Conservation (phyloP, 2,113 vertebrate species). For the Callaeas wilsoni region DNA sequence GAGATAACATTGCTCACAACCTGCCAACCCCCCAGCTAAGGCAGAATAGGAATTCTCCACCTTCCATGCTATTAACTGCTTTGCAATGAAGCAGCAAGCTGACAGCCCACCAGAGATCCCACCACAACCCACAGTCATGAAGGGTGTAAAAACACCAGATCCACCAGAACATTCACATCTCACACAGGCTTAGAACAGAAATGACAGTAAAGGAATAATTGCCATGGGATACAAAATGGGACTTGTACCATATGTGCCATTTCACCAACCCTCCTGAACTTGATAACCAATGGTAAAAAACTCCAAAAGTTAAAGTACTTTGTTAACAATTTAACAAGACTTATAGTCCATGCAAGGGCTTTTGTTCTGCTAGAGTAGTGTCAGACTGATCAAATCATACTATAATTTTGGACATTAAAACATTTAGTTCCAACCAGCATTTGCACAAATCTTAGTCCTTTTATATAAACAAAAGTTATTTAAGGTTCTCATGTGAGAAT, state of each 20-base stretch:
- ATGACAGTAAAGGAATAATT: neutral
- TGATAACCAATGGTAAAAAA: neutral
- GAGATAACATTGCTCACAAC: rapidly evolving
- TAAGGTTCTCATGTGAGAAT: neutral
- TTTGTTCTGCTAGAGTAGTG: neutral
- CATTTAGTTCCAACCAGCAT: neutral
- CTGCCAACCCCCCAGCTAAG: neutral
- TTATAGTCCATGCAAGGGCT: neutral
- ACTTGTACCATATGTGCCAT: neutral
- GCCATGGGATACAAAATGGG: neutral
- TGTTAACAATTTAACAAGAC: neutral
- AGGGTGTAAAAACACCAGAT: neutral
- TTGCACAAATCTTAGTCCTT: neutral
- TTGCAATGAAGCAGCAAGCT: neutral
- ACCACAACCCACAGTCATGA: neutral
- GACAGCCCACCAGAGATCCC: neutral
- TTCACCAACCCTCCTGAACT: neutral
- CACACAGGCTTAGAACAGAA: neutral
- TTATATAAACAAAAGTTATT: neutral
- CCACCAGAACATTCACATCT: neutral
- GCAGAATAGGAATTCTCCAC: neutral
- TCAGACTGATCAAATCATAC: neutral
- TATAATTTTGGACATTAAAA: neutral
- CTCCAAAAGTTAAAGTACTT: neutral
- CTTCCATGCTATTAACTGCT: neutral